Conservation (phyloP, 2,888 invertebrate species). For the Herminia tarsipennalis region DNA sequence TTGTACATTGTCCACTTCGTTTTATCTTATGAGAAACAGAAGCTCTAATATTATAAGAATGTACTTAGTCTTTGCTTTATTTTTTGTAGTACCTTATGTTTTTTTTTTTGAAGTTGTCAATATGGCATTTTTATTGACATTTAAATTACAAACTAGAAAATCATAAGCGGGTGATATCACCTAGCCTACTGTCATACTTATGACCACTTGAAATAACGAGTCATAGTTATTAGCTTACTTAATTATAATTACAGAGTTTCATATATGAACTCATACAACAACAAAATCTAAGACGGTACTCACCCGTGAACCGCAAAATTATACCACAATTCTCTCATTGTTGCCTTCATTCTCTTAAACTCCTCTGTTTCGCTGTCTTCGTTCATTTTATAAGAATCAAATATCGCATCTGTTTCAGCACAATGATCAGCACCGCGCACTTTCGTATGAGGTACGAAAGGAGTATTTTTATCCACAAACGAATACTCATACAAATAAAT, state of each 20-base stretch:
- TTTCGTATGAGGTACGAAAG: not conserved
- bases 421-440: constrained; percentile 3
- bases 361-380: not conserved
- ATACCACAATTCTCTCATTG: constrained; percentile 1
- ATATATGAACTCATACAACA: too few relatives aligned
- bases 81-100: not conserved
- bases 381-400: not conserved
- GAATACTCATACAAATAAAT: constrained; percentile 7
- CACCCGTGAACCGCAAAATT: constrained; percentile 1
- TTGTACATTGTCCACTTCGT: not conserved
- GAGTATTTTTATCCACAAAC: constrained; percentile 2
- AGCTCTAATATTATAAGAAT: not conserved
- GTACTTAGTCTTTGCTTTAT: not conserved
- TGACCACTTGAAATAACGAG: too few relatives aligned
- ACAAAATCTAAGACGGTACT: not conserved
- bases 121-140: not conserved
- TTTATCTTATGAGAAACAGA: not conserved
- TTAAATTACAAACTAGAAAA: too few relatives aligned
- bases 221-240: too few relatives aligned
- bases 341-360: not conserved
- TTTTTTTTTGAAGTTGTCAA: too few relatives aligned
- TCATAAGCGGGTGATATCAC: too few relatives aligned
- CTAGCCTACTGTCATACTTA: too few relatives aligned
- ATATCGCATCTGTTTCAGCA: constrained; percentile 5
- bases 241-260: not conserved